Conservation (phyloP, 35 echinoderm and acorn worm genomes). For the Nesometra sesokonis region DNA sequence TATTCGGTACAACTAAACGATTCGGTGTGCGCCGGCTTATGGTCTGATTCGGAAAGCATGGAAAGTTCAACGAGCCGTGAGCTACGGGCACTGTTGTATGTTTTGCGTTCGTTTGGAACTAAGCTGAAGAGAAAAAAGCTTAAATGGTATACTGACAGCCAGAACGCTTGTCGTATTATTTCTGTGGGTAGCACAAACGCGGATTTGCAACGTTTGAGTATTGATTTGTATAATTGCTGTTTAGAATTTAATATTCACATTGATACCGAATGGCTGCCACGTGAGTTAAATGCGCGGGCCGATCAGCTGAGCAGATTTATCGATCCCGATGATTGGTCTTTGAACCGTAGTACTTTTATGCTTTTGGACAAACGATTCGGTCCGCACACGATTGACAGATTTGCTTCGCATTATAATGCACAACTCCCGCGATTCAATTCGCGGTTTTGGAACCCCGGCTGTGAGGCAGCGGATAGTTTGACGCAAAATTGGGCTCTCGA, state of each 20-base stretch:
- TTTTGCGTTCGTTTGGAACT: neutral
- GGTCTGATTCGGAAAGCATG: neutral
- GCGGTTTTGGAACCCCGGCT: constrained; percentile 19
- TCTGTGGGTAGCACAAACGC: constrained; percentile 1
- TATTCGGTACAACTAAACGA: neutral
- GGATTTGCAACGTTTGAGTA: neutral
- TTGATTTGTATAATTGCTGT: constrained; percentile 10
- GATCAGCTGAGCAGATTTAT: constrained; percentile 20
- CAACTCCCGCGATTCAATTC: constrained; percentile 22
- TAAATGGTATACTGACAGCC: constrained; percentile 10
- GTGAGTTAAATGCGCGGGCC: neutral
- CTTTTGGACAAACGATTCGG: constrained; percentile 10
- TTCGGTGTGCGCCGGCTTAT: neutral
- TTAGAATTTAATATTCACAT: neutral
- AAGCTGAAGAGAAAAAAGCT: neutral
- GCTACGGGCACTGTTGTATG: neutral
- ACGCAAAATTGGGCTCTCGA: constrained; percentile 16
- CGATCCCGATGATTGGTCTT: constrained; percentile 18
- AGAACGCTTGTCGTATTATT: neutral
- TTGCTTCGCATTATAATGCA: constrained; percentile 12
- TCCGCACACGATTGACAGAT: constrained; percentile 1
- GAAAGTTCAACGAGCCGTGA: neutral
- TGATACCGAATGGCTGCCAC: constrained; percentile 17
- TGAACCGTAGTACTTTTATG: neutral
- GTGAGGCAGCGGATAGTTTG: constrained; percentile 12